Percentiles rank a stretch among this genome's conserved stretches.
Evolutionary conservation across 2,888 invertebrate species (phyloP).

Genomic region (Leptinotarsa rubiginosa): DNA sequence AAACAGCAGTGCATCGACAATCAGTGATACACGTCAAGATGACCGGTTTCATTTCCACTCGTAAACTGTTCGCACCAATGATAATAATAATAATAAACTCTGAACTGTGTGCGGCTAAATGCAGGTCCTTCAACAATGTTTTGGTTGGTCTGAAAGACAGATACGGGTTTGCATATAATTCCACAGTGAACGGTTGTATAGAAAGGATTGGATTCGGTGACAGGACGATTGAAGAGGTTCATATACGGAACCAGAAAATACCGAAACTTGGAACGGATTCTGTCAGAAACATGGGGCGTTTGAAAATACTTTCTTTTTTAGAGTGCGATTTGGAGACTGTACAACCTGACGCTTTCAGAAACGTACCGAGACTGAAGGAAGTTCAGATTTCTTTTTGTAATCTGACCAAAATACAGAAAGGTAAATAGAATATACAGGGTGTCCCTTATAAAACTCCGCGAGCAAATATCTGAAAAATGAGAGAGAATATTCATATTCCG

Average conservation of each 20-base stretch:
- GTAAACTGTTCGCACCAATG: not conserved
- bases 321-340: constrained; percentile 36
- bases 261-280: constrained; percentile 41
- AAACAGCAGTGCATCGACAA: not conserved
- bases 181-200: constrained; percentile 38
- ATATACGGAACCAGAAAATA: constrained; percentile 45
- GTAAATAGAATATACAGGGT: not conserved
- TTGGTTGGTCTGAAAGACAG: constrained; percentile 21
- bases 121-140: constrained; percentile 26
- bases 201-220: constrained; percentile 40
- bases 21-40: not conserved
- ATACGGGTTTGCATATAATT: constrained; percentile 24
- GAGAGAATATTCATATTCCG: no score
- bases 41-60: not conserved
- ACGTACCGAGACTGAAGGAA: constrained; percentile 35
- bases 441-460: no score
- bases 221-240: constrained; percentile 37
- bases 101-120: not conserved
- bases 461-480: no score
- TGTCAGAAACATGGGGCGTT: constrained; percentile 45
- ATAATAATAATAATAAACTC: constrained; percentile 14
- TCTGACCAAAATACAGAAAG: constrained; percentile 38
- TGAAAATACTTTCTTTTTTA: constrained; percentile 42
- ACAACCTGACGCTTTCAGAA: constrained; percentile 41
- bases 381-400: constrained; percentile 39